Evolutionary conservation across 2,113 vertebrate genomes (phyloP).

Genomic region (Taxidea taxus): DNA sequence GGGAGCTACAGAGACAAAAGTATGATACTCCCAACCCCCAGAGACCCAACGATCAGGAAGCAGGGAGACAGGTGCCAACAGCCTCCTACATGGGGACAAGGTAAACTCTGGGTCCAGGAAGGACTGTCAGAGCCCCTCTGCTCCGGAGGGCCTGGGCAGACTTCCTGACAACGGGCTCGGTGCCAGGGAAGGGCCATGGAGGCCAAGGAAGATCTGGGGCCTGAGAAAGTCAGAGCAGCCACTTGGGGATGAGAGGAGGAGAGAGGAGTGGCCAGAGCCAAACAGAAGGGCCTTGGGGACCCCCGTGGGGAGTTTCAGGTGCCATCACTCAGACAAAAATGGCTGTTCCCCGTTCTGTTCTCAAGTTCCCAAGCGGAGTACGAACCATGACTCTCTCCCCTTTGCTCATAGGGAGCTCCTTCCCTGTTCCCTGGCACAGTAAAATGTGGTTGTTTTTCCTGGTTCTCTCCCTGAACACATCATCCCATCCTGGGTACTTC

Average conservation of each 20-base stretch:
- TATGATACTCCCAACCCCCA: not conserved
- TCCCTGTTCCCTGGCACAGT: not conserved
- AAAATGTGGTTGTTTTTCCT: not conserved
- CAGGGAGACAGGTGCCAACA: not conserved
- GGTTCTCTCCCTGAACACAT: not conserved
- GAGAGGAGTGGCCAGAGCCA: not conserved
- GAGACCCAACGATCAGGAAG: not conserved
- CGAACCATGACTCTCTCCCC: not conserved
- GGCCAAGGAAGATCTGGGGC: not conserved
- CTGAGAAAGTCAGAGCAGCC: not conserved
- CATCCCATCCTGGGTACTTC: not conserved
- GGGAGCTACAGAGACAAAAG: not conserved
- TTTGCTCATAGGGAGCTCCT: not conserved
- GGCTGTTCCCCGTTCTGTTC: not conserved
- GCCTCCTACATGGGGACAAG: not conserved
- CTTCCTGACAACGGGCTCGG: no score
- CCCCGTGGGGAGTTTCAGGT: not conserved
- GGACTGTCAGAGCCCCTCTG: not conserved
- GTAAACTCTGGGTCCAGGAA: not conserved
- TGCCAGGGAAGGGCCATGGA: not conserved
- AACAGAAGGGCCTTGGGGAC: not conserved
- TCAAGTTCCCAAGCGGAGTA: not conserved
- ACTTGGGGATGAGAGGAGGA: no score
- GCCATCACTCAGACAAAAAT: not conserved
- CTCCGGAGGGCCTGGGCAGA: not conserved